Percentiles rank a stretch among this genome's conserved stretches.
Evolutionary conservation across 2,888 invertebrate species (phyloP).

Genomic region (Periphyllus acericola): DNA sequence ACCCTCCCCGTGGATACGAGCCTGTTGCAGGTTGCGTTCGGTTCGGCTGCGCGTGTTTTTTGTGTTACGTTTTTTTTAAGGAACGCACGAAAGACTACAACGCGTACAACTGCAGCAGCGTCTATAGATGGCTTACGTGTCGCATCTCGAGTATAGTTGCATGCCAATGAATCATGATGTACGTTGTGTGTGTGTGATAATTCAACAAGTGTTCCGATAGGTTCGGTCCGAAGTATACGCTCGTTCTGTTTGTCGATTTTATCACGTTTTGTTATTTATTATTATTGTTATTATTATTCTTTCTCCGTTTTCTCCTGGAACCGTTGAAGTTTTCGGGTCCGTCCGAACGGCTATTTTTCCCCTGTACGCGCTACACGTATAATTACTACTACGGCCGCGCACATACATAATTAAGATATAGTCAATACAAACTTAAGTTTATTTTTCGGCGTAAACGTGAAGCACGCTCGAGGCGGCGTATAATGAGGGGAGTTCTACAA

Average conservation of each 20-base stretch:
- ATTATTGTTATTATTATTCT: background rate
- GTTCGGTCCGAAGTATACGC: background rate
- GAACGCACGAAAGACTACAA: too few relatives aligned
- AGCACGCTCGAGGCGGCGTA: conserved; percentile 12
- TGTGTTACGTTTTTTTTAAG: too few relatives aligned
- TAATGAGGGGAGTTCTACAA: conserved; percentile 37
- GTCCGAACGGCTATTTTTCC: background rate
- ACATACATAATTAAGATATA: conserved; percentile 3
- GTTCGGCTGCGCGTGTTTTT: too few relatives aligned
- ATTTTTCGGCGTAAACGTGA: conserved; percentile 1
- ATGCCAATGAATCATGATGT: too few relatives aligned
- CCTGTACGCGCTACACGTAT: background rate
- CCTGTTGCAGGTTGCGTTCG: too few relatives aligned
- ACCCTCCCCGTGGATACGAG: too few relatives aligned
- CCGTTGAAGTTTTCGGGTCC: background rate
- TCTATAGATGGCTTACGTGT: background rate
- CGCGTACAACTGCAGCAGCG: background rate
- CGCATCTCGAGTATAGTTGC: too few relatives aligned
- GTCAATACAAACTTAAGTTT: conserved; percentile 27
- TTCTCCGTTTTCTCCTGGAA: background rate
- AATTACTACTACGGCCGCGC: background rate
- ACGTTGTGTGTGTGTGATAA: background rate
- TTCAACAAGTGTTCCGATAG: background rate
- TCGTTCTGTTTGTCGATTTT: background rate
- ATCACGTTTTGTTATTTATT: background rate